These are phyloP conservation scores for Hirtodrosophila trivittata DNA, from an alignment of 2,888 invertebrate genomes.

Conservation along the genomic window DNA sequence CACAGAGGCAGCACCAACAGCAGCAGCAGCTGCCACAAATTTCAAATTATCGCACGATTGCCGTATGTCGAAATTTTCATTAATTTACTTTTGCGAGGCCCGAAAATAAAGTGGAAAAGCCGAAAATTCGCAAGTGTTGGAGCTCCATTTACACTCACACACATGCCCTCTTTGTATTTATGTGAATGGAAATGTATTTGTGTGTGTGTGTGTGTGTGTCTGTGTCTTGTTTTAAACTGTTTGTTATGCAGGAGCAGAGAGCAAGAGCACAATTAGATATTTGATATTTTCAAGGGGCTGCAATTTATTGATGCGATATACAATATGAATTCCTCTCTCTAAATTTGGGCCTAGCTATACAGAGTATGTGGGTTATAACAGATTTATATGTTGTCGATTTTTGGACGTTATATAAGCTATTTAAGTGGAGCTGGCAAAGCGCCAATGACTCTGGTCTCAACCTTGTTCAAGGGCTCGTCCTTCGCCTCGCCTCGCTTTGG, in stretches of 20 bases:
- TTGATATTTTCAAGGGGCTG: conserved; percentile 44
- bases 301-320: conserved; percentile 62
- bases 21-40: conserved; percentile 24
- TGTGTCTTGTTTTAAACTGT: conserved; percentile 1
- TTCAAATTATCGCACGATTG: conserved; percentile 42
- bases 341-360: conserved; percentile 40
- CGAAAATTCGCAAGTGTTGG: conserved; percentile 9
- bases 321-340: conserved; percentile 43
- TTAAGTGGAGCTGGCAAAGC: conserved; percentile 48
- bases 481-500: conserved; percentile 22
- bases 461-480: conserved; percentile 64
- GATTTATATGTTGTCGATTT: conserved; percentile 20
- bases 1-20: conserved; percentile 8
- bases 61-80: conserved; percentile 56
- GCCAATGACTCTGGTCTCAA: conserved; percentile 68
- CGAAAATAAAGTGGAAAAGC: conserved; percentile 26
- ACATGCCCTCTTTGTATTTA: too few relatives aligned
- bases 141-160: conserved; percentile 23
- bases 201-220: not conserved
- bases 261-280: not conserved
- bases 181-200: not conserved
- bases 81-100: conserved; percentile 50
- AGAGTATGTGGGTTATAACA: conserved; percentile 33
- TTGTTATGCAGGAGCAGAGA: too few relatives aligned
- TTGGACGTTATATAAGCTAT: conserved; percentile 37